These are phyloP conservation scores for Rhinichthys klamathensis DNA, from an alignment of 2,113 vertebrate genomes.

Conservation along the genomic window DNA sequence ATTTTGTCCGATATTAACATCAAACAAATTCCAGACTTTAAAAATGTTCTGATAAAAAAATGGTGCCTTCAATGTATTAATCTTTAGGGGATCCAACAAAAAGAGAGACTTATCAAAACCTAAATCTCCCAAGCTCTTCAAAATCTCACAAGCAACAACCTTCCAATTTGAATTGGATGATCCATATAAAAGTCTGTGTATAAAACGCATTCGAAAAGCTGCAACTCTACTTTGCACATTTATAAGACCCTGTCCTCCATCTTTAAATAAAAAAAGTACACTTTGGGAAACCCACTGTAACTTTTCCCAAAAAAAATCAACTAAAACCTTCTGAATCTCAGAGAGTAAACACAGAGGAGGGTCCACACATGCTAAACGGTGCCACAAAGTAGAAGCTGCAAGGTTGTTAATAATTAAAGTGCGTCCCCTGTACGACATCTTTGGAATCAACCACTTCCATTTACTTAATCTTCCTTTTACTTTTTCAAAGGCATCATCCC, in stretches of 20 bases:
- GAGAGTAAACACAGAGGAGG: not conserved
- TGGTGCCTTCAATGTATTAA: not conserved
- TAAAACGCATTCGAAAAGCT: not conserved
- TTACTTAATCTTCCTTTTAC: not conserved
- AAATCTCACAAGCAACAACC: not conserved
- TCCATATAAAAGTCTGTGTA: not conserved
- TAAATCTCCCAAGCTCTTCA: not conserved
- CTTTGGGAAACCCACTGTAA: not conserved
- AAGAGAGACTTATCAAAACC: not conserved
- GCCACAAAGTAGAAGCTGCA: not conserved
- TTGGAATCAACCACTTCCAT: not conserved
- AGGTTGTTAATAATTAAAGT: not conserved
- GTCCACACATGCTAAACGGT: not conserved
- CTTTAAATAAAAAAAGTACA: not conserved
- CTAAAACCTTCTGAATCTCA: not conserved
- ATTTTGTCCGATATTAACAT: too few relatives aligned
- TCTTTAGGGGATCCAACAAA: not conserved
- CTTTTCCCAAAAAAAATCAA: not conserved
- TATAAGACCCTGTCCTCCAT: not conserved
- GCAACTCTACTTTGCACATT: conserved; percentile 1
- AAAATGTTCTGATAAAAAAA: not conserved
- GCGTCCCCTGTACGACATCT: not conserved
- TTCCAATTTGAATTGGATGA: not conserved
- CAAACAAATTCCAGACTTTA: too few relatives aligned
- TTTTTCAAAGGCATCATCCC: not conserved